A percentile compares a stretch with the other conserved stretches of the same genome.
Evolutionary conservation across 2,797 vertebrate species (phyloP).

Genomic region (Crypturellus tataupa): DNA sequence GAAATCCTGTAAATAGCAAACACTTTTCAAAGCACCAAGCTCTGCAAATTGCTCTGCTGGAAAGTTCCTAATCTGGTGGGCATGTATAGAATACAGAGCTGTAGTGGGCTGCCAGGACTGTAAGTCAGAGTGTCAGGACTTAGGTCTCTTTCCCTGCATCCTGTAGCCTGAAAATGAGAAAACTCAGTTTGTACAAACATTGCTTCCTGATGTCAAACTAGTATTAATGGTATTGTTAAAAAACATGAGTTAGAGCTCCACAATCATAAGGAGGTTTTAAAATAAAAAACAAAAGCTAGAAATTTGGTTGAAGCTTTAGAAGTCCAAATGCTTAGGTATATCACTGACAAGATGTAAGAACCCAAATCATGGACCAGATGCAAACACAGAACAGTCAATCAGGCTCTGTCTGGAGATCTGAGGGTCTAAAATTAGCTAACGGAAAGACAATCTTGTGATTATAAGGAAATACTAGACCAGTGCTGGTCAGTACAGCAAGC

Average conservation of each 20-base stretch:
- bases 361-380: neutral
- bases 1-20: neutral
- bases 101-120: no score
- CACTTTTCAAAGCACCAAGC: neutral
- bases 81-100: neutral
- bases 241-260: neutral
- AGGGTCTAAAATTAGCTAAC: neutral
- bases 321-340: slow-evolving; percentile 12
- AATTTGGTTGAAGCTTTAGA: neutral
- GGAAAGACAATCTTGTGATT: neutral
- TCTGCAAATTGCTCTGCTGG: neutral
- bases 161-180: neutral
- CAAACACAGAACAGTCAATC: neutral
- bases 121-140: neutral
- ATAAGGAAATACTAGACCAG: neutral
- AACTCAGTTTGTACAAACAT: neutral
- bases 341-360: neutral
- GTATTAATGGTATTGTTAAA: neutral
- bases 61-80: neutral
- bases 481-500: neutral
- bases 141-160: neutral
- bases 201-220: slow-evolving; percentile 1
- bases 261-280: neutral
- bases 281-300: neutral
- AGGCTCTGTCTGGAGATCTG: neutral